Base-by-base conservation (phyloP, 2,888 invertebrate species). In the Lathronympha strigana region DNA sequence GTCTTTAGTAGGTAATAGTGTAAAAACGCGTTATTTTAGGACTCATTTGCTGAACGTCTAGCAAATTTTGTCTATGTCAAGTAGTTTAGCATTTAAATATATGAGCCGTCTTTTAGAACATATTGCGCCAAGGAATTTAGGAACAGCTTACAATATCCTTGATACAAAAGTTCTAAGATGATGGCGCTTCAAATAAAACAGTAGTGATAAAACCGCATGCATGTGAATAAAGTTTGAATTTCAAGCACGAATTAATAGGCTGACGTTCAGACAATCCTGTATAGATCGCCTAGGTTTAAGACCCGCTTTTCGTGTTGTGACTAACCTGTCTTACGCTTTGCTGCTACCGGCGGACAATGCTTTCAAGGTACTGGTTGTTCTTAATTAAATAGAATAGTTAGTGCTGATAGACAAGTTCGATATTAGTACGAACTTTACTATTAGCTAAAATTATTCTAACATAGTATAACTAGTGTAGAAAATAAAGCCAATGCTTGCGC, bases 241-340 rank as follows among this genome's bases (percentile, higher is more conserved):
- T 23, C 4, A 4, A 17, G 25, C 17, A 33, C 25, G 54, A 25
- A n/a, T 28, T 15, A 1, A 15, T 9, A 25, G 25, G 47, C 25
- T 38, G 36, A 13, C 28, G 74, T 72, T 71, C 67, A 71, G 80
- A 75, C 78, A 81, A 77, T 81, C 80, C 81, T 82, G 74, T 78
- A 78, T 68, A 76, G 43, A 76, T 78, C 75, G 66, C 67, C 57
- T 77, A 73, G 73, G 73, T 69, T 68, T 82, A 78, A 81, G 58
- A 69, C 79, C 86, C 61, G 88, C 88, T 88, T 89, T 88, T 69
- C 80, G 74, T 88, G 89, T 92, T 88, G 90, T 92, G 73, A 84
- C 79, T 92, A 92, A 92, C 81, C 79, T 81, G 83, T 88, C 88
- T 88, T 81, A 80, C 82, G 92, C 91, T 91, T 91, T 88, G 85